Conservation (phyloP, 2,797 vertebrate species). For the Anniella stebbinsi region DNA sequence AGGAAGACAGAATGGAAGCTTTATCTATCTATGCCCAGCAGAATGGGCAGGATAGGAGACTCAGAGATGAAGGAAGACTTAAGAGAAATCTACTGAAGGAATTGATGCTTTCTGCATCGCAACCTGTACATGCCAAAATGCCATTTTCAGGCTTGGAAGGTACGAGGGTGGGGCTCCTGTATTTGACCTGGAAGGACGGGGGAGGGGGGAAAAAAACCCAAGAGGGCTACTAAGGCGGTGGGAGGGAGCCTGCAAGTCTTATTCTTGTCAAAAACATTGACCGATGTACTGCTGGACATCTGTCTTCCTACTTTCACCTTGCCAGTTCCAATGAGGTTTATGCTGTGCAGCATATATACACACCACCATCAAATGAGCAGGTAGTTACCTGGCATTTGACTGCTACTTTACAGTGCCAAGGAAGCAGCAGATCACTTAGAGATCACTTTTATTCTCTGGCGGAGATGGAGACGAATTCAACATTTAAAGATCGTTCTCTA, state of each 20-base stretch:
- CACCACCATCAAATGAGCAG: neutral
- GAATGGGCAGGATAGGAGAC: neutral
- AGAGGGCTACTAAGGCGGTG: neutral
- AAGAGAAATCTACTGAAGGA: neutral
- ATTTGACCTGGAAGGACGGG: neutral
- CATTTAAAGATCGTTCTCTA: slow-evolving; percentile 17
- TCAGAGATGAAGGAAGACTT: neutral
- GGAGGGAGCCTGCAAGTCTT: neutral
- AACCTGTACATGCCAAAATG: neutral
- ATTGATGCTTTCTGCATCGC: no score
- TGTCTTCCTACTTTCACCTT: neutral
- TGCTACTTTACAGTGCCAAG: neutral
- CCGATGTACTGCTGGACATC: neutral
- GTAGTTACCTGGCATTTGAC: no score
- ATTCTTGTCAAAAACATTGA: neutral
- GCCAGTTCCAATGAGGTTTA: neutral
- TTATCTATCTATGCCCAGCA: neutral
- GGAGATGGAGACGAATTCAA: neutral
- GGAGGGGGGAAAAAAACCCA: neutral
- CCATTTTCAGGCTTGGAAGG: neutral
- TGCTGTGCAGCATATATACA: neutral
- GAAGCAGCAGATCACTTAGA: neutral
- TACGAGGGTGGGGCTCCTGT: neutral
- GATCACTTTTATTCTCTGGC: neutral
- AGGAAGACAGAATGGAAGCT: neutral